Conservation (phyloP, 1,140 invertebrate genomes). For the Heliconius himera region DNA sequence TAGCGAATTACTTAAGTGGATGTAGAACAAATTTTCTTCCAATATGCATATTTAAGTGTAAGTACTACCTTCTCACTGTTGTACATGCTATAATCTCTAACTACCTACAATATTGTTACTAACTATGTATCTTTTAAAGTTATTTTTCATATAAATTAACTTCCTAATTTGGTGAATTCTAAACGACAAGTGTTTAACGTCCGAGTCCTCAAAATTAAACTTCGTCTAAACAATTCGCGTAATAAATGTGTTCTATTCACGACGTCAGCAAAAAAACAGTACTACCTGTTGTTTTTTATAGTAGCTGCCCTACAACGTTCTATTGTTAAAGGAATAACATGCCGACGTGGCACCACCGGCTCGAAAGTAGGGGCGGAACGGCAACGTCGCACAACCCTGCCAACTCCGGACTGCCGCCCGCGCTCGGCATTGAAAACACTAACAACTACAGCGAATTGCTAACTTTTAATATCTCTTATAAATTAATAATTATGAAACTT, state of each 20-base stretch:
- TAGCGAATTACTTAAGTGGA: constrained; percentile 31
- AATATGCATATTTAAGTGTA: constrained; percentile 12
- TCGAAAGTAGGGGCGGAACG: constrained; percentile 24
- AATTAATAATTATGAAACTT: neutral
- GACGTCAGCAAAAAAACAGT: neutral
- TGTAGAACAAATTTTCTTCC: constrained; percentile 25
- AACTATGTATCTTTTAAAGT: neutral
- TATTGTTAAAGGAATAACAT: constrained; percentile 19
- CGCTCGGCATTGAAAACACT: neutral
- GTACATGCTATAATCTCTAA: neutral
- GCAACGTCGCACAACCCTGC: constrained; percentile 39
- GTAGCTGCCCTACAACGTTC: constrained; percentile 3
- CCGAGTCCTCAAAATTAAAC: neutral
- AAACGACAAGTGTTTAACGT: neutral
- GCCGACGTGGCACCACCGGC: constrained; percentile 11
- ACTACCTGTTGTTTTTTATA: constrained; percentile 22
- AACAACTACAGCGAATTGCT: neutral
- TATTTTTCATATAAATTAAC: neutral
- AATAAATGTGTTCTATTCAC: constrained; percentile 17
- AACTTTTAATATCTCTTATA: constrained; percentile 1
- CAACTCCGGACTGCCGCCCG: constrained; percentile 16
- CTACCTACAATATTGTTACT: neutral
- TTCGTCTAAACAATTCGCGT: constrained; percentile 4
- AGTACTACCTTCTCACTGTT: constrained; percentile 14
- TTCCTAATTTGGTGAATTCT: neutral